Conservation (phyloP, 2,888 invertebrate species). For the Bursaphelenchus okinawaensis region DNA sequence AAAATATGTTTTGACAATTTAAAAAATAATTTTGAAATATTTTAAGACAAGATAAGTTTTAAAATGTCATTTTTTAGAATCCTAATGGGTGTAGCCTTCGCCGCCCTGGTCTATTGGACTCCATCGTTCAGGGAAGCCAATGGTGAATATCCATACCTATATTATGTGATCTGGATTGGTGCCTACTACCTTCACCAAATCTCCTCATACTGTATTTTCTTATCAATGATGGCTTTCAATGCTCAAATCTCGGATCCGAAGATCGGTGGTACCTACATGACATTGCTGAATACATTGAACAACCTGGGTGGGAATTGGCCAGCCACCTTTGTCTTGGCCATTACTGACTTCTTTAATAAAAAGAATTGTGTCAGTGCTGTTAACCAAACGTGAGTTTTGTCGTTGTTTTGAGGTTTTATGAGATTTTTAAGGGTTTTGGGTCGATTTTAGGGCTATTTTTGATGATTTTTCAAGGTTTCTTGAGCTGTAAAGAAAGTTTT, state of each 20-base stretch:
- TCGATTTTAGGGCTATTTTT: too few species aligned
- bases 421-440: too few species aligned
- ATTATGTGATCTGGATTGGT: constrained; percentile 70
- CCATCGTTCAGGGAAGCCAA: constrained; percentile 69
- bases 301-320: constrained; percentile 99
- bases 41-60: neutral
- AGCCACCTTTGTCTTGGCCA: constrained; percentile 47
- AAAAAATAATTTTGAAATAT: too few species aligned
- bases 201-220: constrained; percentile 90
- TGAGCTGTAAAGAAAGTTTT: too few species aligned
- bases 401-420: too few species aligned
- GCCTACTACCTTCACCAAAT: constrained; percentile 85
- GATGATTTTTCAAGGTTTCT: too few species aligned
- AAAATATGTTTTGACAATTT: too few species aligned
- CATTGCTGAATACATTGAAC: constrained; percentile 84
- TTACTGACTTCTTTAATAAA: constrained; percentile 53
- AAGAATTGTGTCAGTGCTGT: constrained; percentile 56
- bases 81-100: constrained; percentile 76
- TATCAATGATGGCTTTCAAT: constrained; percentile 93
- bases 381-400: too few species aligned
- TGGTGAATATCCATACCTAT: constrained; percentile 57
- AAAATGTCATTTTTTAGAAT: constrained; percentile 59
- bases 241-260: constrained; percentile 91
- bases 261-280: constrained; percentile 97
- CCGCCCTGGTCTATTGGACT: constrained; percentile 77